Percentiles rank a stretch among this genome's conserved stretches.
Evolutionary conservation across 2,888 invertebrate genomes (phyloP).

Genomic region (Aspidiotus rigidus): DNA sequence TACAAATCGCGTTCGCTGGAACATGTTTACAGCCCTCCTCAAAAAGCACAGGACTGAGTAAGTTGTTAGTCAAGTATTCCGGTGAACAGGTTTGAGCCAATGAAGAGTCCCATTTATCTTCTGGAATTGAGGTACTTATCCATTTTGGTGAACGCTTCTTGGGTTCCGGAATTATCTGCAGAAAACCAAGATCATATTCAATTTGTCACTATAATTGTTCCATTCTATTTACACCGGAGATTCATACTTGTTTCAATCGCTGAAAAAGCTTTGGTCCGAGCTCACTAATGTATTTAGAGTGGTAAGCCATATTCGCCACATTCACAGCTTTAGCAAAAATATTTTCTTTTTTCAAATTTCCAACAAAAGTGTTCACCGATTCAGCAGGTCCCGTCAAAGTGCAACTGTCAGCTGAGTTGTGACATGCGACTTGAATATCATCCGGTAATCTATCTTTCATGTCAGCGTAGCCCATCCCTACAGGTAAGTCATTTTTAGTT

Average conservation of each 20-base stretch:
- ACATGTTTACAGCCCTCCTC: constrained; percentile 73
- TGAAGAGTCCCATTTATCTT: constrained; percentile 51
- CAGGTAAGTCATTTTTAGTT: not conserved
- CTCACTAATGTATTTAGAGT: constrained; percentile 69
- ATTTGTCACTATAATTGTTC: too few relatives aligned
- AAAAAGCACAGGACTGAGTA: constrained; percentile 61
- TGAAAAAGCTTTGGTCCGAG: constrained; percentile 59
- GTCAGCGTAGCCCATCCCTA: constrained; percentile 39
- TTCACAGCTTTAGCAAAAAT: constrained; percentile 75
- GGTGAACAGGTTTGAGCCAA: constrained; percentile 52
- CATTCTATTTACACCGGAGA: not conserved
- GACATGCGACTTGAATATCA: constrained; percentile 68
- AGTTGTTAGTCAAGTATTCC: constrained; percentile 59
- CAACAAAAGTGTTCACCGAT: constrained; percentile 56
- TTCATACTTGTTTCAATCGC: constrained; percentile 50
- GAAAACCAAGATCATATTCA: not conserved
- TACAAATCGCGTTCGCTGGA: constrained; percentile 68
- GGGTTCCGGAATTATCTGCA: constrained; percentile 46
- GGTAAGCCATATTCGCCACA: constrained; percentile 81
- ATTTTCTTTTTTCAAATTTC: constrained; percentile 54
- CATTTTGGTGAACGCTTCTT: constrained; percentile 52
- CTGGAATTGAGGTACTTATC: constrained; percentile 57
- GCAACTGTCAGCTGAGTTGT: constrained; percentile 65
- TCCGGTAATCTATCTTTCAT: constrained; percentile 41
- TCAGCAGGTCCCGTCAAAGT: constrained; percentile 69